A percentile compares a stretch with the other conserved stretches of the same genome.
Evolutionary conservation across 2,113 vertebrate genomes (phyloP).

Genomic region (Atherinomorus stipes): DNA sequence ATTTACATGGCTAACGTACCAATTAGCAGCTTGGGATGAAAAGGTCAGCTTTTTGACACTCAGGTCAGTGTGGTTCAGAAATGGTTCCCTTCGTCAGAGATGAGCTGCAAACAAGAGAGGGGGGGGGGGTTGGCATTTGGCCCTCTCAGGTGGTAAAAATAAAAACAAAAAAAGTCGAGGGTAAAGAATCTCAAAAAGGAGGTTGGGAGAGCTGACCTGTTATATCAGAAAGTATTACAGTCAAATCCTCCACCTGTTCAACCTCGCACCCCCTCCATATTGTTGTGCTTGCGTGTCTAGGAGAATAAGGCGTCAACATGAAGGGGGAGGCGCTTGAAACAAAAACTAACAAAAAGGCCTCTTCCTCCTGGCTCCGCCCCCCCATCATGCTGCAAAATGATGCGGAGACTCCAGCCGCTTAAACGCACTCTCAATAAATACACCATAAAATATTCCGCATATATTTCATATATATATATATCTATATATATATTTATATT

Average conservation of each 20-base stretch:
- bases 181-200: slow-evolving; percentile 24
- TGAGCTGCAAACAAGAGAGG: slow-evolving; percentile 59
- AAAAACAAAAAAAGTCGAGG: slow-evolving; percentile 38
- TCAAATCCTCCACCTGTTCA: slow-evolving; percentile 24
- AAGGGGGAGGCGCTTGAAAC: slow-evolving; percentile 60
- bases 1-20: slow-evolving; percentile 66
- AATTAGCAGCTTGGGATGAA: slow-evolving; percentile 78
- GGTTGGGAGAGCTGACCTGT: slow-evolving; percentile 19
- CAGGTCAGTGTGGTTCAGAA: slow-evolving; percentile 72
- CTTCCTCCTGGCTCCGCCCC: slow-evolving; percentile 60
- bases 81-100: slow-evolving; percentile 75
- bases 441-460: slow-evolving; percentile 85
- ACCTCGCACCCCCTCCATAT: slow-evolving; percentile 61
- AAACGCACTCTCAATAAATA: slow-evolving; percentile 85
- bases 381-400: slow-evolving; percentile 66
- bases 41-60: slow-evolving; percentile 58
- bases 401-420: slow-evolving; percentile 78
- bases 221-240: background rate
- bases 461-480: slow-evolving; percentile 81
- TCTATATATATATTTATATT: slow-evolving; percentile 81
- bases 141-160: slow-evolving; percentile 44
- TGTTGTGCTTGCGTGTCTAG: slow-evolving; percentile 79
- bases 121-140: slow-evolving; percentile 52
- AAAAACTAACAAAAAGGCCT: slow-evolving; percentile 44
- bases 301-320: slow-evolving; percentile 75